Evolutionary conservation across 2,797 vertebrate species (phyloP).

Genomic region (Falco columbarius): DNA sequence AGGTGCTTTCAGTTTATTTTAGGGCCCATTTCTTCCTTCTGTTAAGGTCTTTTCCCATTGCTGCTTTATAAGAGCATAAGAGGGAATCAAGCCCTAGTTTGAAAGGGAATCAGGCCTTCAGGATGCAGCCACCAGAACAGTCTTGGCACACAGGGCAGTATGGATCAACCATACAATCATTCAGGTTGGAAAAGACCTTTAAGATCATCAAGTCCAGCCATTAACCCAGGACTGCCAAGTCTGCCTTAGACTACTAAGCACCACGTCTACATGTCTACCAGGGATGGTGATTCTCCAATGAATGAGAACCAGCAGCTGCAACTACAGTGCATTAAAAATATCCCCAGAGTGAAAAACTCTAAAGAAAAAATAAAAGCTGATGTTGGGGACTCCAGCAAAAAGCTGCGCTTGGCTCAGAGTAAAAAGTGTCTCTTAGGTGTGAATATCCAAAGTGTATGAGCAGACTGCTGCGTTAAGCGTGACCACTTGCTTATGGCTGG

Average conservation of each 20-base stretch:
- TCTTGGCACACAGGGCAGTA: neutral
- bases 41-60: neutral
- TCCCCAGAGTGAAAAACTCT: neutral
- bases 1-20: constrained; percentile 17
- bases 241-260: too few relatives aligned
- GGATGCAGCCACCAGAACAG: neutral
- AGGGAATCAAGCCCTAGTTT: neutral
- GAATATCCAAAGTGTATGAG: neutral
- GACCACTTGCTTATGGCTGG: neutral
- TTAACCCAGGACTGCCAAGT: too few relatives aligned
- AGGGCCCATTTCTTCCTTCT: neutral
- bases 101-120: neutral
- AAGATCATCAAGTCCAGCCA: too few relatives aligned
- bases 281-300: neutral
- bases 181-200: too few relatives aligned
- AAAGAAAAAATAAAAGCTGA: neutral
- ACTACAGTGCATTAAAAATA: neutral
- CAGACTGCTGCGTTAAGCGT: neutral
- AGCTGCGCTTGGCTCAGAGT: neutral
- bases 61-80: neutral
- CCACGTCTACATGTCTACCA: too few relatives aligned
- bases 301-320: neutral
- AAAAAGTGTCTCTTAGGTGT: neutral
- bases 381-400: neutral
- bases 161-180: too few relatives aligned